Conservation (phyloP, 1,140 invertebrate genomes). For the Limonius californicus region DNA sequence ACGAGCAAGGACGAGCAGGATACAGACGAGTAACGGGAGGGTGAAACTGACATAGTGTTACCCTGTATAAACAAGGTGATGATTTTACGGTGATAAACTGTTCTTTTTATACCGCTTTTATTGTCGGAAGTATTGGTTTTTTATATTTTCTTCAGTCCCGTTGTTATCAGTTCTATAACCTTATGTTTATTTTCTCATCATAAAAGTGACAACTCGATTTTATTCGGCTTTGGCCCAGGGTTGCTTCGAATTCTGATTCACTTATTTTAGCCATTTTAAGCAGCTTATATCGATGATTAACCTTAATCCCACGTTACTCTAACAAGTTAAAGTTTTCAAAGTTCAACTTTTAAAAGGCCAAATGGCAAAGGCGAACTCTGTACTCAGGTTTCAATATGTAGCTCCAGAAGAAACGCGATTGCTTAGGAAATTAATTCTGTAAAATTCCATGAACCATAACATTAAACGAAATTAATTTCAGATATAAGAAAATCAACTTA, state of each 20-base stretch:
- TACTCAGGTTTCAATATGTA: too few species aligned
- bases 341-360: too few species aligned
- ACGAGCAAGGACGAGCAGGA: not conserved
- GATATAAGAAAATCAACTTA: too few species aligned
- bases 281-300: too few species aligned
- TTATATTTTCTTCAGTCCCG: not conserved
- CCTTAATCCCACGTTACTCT: too few species aligned
- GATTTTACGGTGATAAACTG: slow-evolving; percentile 1
- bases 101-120: not conserved
- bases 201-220: not conserved
- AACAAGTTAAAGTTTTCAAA: too few species aligned
- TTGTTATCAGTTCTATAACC: not conserved
- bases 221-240: not conserved
- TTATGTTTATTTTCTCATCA: not conserved
- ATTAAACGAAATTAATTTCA: too few species aligned
- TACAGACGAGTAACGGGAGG: not conserved
- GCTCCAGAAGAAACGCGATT: too few species aligned
- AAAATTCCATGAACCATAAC: too few species aligned
- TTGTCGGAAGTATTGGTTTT: not conserved
- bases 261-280: too few species aligned
- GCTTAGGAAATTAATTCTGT: too few species aligned
- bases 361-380: too few species aligned
- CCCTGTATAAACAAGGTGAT: slow-evolving; percentile 1
- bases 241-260: not conserved
- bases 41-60: not conserved